Evolutionary conservation across 2,113 vertebrate genomes (phyloP).

Genomic region (Phasianus colchicus): DNA sequence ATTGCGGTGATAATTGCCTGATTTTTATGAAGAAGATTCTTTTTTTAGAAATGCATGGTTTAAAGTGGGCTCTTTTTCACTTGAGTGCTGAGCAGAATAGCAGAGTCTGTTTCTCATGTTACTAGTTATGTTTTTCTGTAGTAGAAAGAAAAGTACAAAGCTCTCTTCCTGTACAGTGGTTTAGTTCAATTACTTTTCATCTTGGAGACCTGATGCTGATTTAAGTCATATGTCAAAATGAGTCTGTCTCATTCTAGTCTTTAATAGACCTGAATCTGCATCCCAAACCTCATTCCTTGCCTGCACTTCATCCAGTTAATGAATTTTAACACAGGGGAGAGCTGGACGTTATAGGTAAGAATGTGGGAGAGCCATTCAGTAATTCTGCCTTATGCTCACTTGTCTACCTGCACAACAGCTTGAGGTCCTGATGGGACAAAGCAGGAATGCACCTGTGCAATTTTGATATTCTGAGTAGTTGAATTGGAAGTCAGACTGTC

Average conservation of each 20-base stretch:
- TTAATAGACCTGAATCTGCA: background rate
- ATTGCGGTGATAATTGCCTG: background rate
- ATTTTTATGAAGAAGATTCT: background rate
- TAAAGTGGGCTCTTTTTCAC: background rate
- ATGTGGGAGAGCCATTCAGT: rapidly evolving
- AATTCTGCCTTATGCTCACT: background rate
- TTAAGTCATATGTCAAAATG: background rate
- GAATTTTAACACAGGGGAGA: background rate
- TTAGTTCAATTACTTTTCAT: background rate
- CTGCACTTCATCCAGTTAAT: background rate
- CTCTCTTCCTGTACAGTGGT: background rate
- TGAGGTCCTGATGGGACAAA: background rate
- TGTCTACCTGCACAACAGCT: background rate
- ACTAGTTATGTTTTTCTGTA: background rate
- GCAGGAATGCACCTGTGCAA: background rate
- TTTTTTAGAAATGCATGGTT: background rate
- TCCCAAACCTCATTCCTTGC: background rate
- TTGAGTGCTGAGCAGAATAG: background rate
- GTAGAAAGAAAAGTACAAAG: background rate
- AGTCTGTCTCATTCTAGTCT: background rate
- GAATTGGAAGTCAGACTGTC: background rate
- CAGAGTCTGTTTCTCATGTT: background rate
- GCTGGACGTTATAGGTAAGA: background rate
- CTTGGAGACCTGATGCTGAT: background rate
- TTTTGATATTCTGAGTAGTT: background rate